Conservation (phyloP, 2,113 vertebrate genomes). For the Leptodactylus fuscus region DNA sequence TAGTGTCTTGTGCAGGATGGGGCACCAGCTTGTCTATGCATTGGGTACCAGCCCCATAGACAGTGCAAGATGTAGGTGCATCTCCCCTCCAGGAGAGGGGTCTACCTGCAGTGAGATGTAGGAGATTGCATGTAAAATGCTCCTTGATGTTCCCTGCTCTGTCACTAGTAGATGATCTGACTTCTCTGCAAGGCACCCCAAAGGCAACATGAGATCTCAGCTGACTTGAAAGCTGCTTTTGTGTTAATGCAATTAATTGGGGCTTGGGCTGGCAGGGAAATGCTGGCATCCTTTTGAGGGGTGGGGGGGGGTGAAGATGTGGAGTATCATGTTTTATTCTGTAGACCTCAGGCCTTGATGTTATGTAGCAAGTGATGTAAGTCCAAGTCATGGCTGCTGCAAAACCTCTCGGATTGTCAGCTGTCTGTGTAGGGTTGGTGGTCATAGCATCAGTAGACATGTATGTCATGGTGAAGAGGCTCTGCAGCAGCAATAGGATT, state of each 20-base stretch:
- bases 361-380: background rate
- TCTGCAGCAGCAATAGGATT: constrained; percentile 16
- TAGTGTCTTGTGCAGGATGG: background rate
- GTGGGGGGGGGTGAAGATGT: background rate
- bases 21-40: too few species aligned
- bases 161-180: background rate
- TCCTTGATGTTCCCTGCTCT: constrained; percentile 20
- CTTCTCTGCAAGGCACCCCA: constrained; percentile 21
- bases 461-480: background rate
- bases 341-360: constrained; percentile 26
- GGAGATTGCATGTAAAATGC: background rate
- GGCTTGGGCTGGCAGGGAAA: constrained; percentile 6
- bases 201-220: background rate
- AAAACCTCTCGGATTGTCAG: constrained; percentile 12
- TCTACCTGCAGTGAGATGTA: constrained; percentile 12
- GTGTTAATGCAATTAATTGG: constrained; percentile 31
- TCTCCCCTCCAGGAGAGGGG: constrained; percentile 10
- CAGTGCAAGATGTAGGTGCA: background rate
- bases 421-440: background rate
- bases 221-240: constrained; percentile 18
- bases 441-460: background rate
- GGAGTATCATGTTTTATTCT: constrained; percentile 23
- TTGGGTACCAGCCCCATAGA: too few species aligned
- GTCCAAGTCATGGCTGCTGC: background rate
- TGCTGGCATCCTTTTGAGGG: background rate